Evolutionary conservation across 2,113 vertebrate genomes (phyloP).

Genomic region (Choloepus hoffmanni): DNA sequence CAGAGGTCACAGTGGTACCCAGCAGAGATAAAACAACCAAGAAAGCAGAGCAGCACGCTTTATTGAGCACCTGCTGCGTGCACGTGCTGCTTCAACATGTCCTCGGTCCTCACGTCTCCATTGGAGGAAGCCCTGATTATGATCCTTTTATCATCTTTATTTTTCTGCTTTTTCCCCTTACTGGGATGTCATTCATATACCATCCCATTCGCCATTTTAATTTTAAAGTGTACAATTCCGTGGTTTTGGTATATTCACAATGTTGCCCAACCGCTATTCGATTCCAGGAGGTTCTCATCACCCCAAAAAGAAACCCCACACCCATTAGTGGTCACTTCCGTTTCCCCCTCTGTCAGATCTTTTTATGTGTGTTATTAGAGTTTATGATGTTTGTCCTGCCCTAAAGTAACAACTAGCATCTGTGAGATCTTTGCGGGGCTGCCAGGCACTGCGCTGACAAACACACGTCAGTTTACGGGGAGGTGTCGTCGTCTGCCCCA

Average conservation of each 20-base stretch:
- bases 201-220: rapidly evolving
- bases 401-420: no score
- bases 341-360: no score
- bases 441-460: rapidly evolving
- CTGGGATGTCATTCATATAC: not conserved
- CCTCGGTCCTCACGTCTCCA: not conserved
- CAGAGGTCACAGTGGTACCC: rapidly evolving
- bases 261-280: rapidly evolving
- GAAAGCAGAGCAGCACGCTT: not conserved
- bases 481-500: rapidly evolving
- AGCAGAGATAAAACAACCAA: not conserved
- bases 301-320: not conserved
- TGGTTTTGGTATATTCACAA: not conserved
- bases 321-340: not conserved
- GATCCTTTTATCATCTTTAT: not conserved
- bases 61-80: not conserved
- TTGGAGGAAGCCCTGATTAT: not conserved
- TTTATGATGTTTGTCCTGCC: not conserved
- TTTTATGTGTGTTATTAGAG: not conserved
- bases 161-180: not conserved
- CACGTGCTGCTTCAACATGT: not conserved
- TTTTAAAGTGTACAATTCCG: not conserved
- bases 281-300: not conserved
- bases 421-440: not conserved
- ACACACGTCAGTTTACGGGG: no score